phyloP scores from a whole-genome alignment of 2,797 vertebrate genomes.

The Typhlichthys eigenmanni region DNA sequence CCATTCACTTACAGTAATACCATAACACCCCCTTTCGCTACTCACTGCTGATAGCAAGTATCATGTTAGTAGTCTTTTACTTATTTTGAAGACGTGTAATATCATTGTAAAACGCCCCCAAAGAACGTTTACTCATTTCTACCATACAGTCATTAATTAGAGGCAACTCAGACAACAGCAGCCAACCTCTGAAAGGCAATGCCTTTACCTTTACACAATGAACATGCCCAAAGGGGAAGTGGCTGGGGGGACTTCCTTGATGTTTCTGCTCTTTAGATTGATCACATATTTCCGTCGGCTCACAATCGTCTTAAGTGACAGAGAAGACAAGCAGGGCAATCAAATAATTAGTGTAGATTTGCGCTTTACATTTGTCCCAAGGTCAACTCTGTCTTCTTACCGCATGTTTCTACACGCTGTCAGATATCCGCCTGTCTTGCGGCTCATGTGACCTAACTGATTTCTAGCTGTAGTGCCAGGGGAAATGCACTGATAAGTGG shows the following conservation, averaged over 20 bases:
- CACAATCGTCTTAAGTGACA: constrained; percentile 60
- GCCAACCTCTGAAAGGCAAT: constrained; percentile 21
- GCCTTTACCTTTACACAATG: constrained; percentile 5
- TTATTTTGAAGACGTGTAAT: no score
- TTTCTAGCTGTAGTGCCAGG: constrained; percentile 36
- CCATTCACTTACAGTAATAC: no score
- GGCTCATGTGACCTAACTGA: constrained; percentile 40
- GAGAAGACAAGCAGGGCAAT: constrained; percentile 50
- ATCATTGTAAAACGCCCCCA: no score
- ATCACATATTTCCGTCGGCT: constrained; percentile 50
- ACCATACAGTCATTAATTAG: background rate
- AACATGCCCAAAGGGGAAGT: background rate
- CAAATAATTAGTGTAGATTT: constrained; percentile 58
- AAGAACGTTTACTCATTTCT: no score
- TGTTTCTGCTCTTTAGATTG: constrained; percentile 20
- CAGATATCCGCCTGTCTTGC: constrained; percentile 19
- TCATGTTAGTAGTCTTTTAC: no score
- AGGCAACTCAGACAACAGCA: constrained; percentile 8
- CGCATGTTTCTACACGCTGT: constrained; percentile 24
- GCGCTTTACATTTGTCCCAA: constrained; percentile 48
- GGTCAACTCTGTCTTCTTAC: constrained; percentile 54
- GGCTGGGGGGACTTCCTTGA: constrained; percentile 24
- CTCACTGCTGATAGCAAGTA: no score
- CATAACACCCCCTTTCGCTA: no score
- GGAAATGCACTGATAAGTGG: constrained; percentile 18